Conservation (phyloP, 2,113 vertebrate genomes). For the Thymallus thymallus region DNA sequence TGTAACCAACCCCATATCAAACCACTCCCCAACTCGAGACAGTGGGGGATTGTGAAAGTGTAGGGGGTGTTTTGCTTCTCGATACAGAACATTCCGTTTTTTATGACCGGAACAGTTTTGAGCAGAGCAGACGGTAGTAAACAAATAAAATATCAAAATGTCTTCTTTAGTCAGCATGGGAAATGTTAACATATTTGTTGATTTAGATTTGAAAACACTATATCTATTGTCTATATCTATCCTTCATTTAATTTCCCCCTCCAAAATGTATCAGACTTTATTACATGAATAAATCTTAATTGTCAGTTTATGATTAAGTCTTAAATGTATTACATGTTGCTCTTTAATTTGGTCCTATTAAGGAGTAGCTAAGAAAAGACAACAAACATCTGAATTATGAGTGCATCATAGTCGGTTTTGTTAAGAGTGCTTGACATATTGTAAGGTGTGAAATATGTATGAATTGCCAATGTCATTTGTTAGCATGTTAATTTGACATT, state of each 20-base stretch:
- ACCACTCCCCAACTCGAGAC: slow-evolving; percentile 26
- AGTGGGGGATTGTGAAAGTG: slow-evolving; percentile 46
- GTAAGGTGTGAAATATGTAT: not conserved
- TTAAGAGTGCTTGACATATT: not conserved
- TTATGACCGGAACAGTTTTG: slow-evolving; percentile 27
- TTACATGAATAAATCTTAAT: too few relatives aligned
- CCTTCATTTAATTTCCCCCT: slow-evolving; percentile 5
- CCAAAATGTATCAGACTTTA: too few relatives aligned
- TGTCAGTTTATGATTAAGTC: slow-evolving; percentile 23
- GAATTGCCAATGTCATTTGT: not conserved
- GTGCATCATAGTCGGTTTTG: not conserved
- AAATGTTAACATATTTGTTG: slow-evolving; percentile 24
- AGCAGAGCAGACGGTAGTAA: slow-evolving; percentile 36
- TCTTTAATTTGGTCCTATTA: slow-evolving; percentile 57
- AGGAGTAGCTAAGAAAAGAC: slow-evolving; percentile 26
- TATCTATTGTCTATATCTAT: slow-evolving; percentile 20
- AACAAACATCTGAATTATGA: slow-evolving; percentile 13
- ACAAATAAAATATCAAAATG: slow-evolving; percentile 45
- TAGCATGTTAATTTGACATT: not conserved
- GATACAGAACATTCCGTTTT: slow-evolving; percentile 8
- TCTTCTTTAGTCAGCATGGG: slow-evolving; percentile 33
- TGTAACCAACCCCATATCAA: slow-evolving; percentile 35
- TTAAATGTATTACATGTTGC: slow-evolving; percentile 46
- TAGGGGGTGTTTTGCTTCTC: slow-evolving; percentile 25
- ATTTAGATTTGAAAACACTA: slow-evolving; percentile 18